These are phyloP conservation scores for Helicoverpa assulta DNA, from an alignment of 2,888 invertebrate genomes.

Conservation along the genomic window DNA sequence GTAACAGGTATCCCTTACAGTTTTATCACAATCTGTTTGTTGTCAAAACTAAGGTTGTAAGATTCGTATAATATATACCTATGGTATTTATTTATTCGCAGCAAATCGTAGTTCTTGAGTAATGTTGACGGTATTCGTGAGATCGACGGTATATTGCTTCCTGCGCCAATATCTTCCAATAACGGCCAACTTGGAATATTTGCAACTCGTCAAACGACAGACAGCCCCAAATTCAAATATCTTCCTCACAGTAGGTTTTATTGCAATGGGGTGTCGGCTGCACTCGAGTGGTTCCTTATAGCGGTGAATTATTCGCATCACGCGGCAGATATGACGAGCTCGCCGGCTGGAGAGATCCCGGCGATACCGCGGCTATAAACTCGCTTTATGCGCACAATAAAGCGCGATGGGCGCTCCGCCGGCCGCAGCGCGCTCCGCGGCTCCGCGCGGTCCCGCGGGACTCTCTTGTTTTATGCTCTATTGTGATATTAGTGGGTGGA, in stretches of 20 bases:
- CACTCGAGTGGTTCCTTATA: conserved; percentile 42
- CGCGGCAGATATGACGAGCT: conserved; percentile 51
- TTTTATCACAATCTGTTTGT: too few species aligned
- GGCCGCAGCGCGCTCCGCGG: conserved; percentile 22
- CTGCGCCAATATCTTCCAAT: conserved; percentile 29
- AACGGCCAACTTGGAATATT: conserved; percentile 24
- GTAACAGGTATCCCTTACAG: too few species aligned
- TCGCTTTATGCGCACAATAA: conserved; percentile 72
- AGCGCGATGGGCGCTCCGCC: conserved; percentile 50
- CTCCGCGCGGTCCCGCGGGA: conserved; percentile 38
- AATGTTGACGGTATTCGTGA: too few species aligned
- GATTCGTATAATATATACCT: too few species aligned
- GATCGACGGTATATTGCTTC: conserved; percentile 7
- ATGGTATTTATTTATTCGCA: too few species aligned
- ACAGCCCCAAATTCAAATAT: conserved; percentile 44
- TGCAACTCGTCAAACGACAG: conserved; percentile 24
- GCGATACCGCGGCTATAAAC: conserved; percentile 73
- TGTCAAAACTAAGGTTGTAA: too few species aligned
- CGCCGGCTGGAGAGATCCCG: conserved; percentile 35
- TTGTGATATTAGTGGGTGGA: conserved; percentile 48
- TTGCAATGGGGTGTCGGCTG: conserved; percentile 34
- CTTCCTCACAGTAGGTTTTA: conserved; percentile 21
- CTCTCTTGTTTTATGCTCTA: conserved; percentile 46
- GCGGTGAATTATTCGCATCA: conserved; percentile 60
- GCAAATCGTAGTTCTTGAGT: too few species aligned